Conservation (phyloP, 2,888 invertebrate species). For the Periphyllus acericola region DNA sequence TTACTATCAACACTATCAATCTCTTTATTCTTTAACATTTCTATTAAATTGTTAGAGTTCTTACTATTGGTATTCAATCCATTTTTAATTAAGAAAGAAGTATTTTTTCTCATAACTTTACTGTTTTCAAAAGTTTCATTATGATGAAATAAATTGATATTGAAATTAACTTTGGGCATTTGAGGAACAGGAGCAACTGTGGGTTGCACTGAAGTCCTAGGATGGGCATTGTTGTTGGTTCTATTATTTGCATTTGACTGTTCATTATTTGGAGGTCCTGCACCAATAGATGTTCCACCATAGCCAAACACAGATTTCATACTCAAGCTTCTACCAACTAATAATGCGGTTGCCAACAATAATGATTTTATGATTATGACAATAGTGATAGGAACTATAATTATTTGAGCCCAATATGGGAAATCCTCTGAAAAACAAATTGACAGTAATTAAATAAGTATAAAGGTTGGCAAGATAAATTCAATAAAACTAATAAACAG, state of each 20-base stretch:
- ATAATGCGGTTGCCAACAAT: constrained; percentile 9
- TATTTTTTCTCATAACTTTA: not conserved
- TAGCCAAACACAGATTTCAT: constrained; percentile 44
- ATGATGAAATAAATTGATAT: constrained; percentile 19
- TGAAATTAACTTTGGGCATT: constrained; percentile 19
- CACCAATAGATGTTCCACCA: not conserved
- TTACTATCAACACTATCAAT: constrained; percentile 44
- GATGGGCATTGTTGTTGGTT: not conserved
- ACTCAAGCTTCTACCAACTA: constrained; percentile 45
- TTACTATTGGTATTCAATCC: not conserved
- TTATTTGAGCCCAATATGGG: constrained; percentile 31
- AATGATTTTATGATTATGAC: constrained; percentile 19
- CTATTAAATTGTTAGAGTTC: not conserved
- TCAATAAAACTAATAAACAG: not conserved
- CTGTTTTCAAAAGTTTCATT: not conserved
- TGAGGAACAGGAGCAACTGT: not conserved
- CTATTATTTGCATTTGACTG: not conserved
- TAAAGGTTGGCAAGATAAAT: not conserved
- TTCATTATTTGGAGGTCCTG: not conserved
- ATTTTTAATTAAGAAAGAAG: not conserved
- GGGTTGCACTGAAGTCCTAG: not conserved
- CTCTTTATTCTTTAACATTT: constrained; percentile 33
- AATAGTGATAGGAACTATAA: constrained; percentile 37
- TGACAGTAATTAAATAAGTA: not conserved
- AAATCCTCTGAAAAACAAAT: constrained; percentile 35